Base-by-base conservation (phyloP, 2,888 invertebrate genomes). In the Scaptomyza reducta region DNA sequence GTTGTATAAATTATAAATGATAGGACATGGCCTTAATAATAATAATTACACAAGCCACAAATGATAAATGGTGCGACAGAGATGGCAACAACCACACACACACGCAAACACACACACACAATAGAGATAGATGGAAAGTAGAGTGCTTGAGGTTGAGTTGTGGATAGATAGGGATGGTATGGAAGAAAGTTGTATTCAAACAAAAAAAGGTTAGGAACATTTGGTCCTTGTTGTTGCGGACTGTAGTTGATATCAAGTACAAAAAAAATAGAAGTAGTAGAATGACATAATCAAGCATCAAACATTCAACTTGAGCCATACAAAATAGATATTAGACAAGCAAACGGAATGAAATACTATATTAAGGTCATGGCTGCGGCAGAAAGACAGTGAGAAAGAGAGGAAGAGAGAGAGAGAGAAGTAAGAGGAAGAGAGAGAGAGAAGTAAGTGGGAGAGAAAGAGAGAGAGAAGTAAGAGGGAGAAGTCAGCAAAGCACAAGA, bases 1-100 rank as follows among this genome's bases (percentile, higher is more conserved):
- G 77, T 84, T 77, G 73, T 72, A 83, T 84, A 79, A 88, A 88
- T 87, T 82, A 82, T 82, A 73, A 74, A 85, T 85, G 83, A 73
- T 70, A 65, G 50, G 58, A 73, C 68, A 76, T 56, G 61, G 58
- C 45, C 56, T 51, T 49, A 46, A 67, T 61, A 45, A 57, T 40
- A 57, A 35, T n/a, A 33, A 33, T 33, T 10, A 33, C 4, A 33
- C 35, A 53, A 42, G 45, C 42, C 60, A 64, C 53, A 14, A 50
- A 31, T 47, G 16, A 57, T 27, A 46, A 35, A 29, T 29, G 14
- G 9, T 31, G 31, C 31, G 31, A 31, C 10, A 31, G 29, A 29
- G 29, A 29, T 27, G 46, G 33, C 38, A 14, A 62, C 14, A 35
- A 33, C 0, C 6, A 31, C 18, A 7, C 31, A 31, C 10, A 18